Evolutionary conservation across 1,140 invertebrate species (phyloP), one percentile per base, ranked within the genome.

Genomic region (Cyrtorhinus lividipennis): DNA sequence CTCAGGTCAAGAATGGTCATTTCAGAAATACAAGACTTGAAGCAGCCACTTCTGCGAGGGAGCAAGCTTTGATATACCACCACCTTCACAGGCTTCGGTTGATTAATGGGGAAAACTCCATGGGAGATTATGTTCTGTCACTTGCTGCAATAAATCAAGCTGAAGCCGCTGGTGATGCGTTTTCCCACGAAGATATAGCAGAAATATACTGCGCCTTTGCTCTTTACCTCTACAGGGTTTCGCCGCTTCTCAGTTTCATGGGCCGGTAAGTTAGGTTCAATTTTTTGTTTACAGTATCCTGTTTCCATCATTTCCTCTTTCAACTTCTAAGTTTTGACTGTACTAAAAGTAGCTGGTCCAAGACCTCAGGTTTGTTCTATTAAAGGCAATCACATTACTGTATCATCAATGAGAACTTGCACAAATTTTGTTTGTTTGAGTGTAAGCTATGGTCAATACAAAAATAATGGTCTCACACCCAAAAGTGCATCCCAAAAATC

Each of bases 111-210:
- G 70, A 73, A 1, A 67, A 72, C 12, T 44, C 38, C 22, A 23
- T 44, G 45, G 72, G 71, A 30, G 77, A 78, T 24, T 67, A 74
- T 38, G 77, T 83, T 64, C 73, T 92, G 46, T 83, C 86, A 0
- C 71, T 95, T 3, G 86, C 82, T 69, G 84, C 91, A 3, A 77
- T 92, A 5, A 95, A 94, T 73, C 79, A 92, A 69, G 90, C 87
- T 0, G 91, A 95, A 74, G 83, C 85, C 27, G 82, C 87, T 1
- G 81, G 80, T 22, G 75, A 79, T 58, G 71, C 76, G 25, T 75
- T 89, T 27, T 75, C 81, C 1, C 76, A 80, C 23, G 74, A 81
- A 30, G 77, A 80, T 44, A 70, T 85, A 46, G 82, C 84, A 1
- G 83, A 87, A 67, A 82, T 90, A 59, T 93, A 93, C 71, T 79